phyloP scores from a whole-genome alignment of 53 echinoderm and acorn worm genomes.

The Luidia sarsii region DNA sequence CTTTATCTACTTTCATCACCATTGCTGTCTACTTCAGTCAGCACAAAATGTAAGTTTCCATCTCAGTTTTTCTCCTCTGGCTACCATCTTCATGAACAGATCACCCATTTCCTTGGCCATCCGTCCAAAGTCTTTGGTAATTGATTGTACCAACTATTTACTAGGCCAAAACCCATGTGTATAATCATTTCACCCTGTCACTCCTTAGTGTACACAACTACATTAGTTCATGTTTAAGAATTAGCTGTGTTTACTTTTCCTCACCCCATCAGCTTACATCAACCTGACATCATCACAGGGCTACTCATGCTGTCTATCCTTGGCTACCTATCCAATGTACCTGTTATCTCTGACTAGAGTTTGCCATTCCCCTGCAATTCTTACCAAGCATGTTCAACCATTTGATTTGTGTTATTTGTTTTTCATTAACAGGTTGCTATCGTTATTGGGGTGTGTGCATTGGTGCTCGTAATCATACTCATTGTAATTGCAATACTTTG shows the following conservation, averaged over 20 bases:
- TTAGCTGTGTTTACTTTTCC: background rate
- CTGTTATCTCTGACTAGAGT: background rate
- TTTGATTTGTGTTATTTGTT: background rate
- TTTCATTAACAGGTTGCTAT: constrained; percentile 39
- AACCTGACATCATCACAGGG: background rate
- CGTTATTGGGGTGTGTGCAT: constrained; percentile 26
- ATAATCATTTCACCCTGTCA: no score
- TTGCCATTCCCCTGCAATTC: background rate
- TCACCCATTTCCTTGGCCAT: no score
- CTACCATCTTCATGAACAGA: no score
- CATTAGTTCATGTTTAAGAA: no score
- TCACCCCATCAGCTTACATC: background rate
- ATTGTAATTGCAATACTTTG: background rate
- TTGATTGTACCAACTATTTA: no score
- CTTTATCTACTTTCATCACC: no score
- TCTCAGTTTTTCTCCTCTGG: no score
- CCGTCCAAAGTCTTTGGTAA: no score
- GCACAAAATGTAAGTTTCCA: no score
- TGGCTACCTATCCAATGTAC: background rate
- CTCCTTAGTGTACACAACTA: no score
- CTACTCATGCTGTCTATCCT: background rate
- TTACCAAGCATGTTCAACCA: background rate
- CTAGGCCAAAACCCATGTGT: no score
- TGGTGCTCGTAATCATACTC: constrained; percentile 18
- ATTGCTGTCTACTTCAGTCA: no score